Conservation (phyloP, 2,797 vertebrate species). For the Cyclopterus lumpus region DNA sequence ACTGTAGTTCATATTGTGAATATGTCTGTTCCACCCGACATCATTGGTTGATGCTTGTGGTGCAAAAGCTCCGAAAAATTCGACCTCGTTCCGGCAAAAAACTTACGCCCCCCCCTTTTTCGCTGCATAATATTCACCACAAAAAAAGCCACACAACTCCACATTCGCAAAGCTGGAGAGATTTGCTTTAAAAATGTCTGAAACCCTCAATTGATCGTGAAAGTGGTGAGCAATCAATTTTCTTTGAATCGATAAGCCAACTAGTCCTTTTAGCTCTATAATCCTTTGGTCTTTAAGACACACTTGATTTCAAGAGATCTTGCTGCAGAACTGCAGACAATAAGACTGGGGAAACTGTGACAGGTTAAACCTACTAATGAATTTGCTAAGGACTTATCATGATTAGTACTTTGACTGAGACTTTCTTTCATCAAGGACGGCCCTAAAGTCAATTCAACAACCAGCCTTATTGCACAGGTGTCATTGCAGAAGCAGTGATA, state of each 20-base stretch:
- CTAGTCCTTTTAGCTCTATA: conserved; percentile 9
- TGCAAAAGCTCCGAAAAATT: no score
- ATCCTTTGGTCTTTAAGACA: conserved; percentile 23
- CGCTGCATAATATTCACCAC: no score
- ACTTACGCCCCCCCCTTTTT: no score
- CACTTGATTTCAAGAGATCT: conserved; percentile 16
- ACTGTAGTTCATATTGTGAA: no score
- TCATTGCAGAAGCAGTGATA: conserved; percentile 29
- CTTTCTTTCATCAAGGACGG: conserved; percentile 28
- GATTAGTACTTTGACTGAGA: conserved; percentile 24
- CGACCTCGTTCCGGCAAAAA: no score
- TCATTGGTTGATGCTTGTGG: no score
- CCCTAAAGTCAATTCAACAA: conserved; percentile 26
- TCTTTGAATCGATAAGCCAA: conserved; percentile 6
- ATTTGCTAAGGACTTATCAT: conserved; percentile 31
- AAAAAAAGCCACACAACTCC: not conserved
- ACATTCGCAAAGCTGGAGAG: not conserved
- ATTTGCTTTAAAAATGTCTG: conserved; percentile 14
- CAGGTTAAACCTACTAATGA: conserved; percentile 34
- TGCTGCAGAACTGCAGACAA: conserved; percentile 14
- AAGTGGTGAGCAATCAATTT: conserved; percentile 12
- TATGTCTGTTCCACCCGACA: no score
- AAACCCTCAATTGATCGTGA: not conserved
- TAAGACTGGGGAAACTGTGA: conserved; percentile 34
- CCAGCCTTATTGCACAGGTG: conserved; percentile 26